A percentile compares a stretch with the other conserved stretches of the same genome.
Conservation (phyloP, 2,797 vertebrate genomes). For the Hemibagrus guttatus region DNA sequence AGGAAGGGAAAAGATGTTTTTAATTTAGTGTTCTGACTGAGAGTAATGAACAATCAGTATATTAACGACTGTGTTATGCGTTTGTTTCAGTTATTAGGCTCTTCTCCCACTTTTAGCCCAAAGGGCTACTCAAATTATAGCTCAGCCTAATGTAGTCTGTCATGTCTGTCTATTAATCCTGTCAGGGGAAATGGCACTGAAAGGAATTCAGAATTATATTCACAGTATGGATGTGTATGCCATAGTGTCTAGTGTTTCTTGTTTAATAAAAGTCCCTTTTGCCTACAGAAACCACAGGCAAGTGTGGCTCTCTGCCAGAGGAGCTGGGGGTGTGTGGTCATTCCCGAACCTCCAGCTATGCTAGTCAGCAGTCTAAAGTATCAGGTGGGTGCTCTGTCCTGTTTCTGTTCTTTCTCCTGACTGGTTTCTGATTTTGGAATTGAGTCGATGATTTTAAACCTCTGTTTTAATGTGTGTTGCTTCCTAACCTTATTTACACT, state of each 20-base stretch:
- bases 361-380: constrained; percentile 96
- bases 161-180: background rate
- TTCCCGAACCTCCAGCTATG: constrained; percentile 94
- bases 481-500: background rate
- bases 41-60: background rate
- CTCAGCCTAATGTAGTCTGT: background rate
- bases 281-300: constrained; percentile 81
- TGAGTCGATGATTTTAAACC: background rate
- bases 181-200: background rate
- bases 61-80: background rate
- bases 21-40: background rate
- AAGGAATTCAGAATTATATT: background rate
- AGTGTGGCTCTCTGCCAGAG: constrained; percentile 86
- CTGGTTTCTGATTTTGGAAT: background rate
- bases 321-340: constrained; percentile 88
- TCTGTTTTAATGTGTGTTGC: background rate
- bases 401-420: background rate
- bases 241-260: background rate
- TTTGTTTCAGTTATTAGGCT: background rate
- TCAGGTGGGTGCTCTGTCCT: constrained; percentile 79
- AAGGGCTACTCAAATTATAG: background rate
- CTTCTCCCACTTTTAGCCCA: background rate
- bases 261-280: constrained; percentile 27
- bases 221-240: background rate
- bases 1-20: background rate